Evolutionary conservation across 2,113 vertebrate genomes (phyloP).

Genomic region (Vanacampus margaritifer): DNA sequence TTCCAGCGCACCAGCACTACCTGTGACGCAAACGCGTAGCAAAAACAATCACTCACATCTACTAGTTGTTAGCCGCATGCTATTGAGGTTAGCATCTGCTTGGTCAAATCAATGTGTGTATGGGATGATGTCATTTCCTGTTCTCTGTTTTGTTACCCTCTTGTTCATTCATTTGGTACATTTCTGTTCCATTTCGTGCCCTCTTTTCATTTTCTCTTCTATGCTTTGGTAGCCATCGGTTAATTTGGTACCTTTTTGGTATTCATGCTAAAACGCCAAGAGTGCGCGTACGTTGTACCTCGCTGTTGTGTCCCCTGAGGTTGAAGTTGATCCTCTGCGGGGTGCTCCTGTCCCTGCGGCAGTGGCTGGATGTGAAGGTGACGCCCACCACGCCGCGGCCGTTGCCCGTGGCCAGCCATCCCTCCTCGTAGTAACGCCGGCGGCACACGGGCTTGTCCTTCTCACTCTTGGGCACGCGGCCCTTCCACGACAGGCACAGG

Average conservation of each 20-base stretch:
- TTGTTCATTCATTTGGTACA: too few relatives aligned
- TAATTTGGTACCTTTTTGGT: not conserved
- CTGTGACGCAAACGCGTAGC: conserved; percentile 59
- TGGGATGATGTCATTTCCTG: too few relatives aligned
- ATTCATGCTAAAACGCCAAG: not conserved
- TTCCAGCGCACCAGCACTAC: conserved; percentile 98
- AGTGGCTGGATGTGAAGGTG: conserved; percentile 97
- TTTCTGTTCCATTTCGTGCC: too few relatives aligned
- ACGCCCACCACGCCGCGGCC: conserved; percentile 95
- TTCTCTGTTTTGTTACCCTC: too few relatives aligned
- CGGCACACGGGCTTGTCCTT: conserved; percentile 97
- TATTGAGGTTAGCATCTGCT: too few relatives aligned
- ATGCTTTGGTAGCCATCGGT: not conserved
- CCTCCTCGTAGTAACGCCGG: conserved; percentile 94
- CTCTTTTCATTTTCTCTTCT: too few relatives aligned
- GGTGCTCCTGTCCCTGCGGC: conserved; percentile 89
- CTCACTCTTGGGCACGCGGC: conserved; percentile 96
- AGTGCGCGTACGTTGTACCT: conserved; percentile 72
- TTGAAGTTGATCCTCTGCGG: conserved; percentile 99
- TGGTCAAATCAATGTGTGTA: too few relatives aligned
- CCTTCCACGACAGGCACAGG: conserved; percentile 99
- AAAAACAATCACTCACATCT: not conserved
- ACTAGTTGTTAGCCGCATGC: too few relatives aligned
- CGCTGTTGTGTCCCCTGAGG: conserved; percentile 95
- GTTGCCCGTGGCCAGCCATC: conserved; percentile 96